Evolutionary conservation across 2,113 vertebrate species (phyloP), one percentile per base, ranked within the genome.

Genomic region (Rhabdomys dilectus): DNA sequence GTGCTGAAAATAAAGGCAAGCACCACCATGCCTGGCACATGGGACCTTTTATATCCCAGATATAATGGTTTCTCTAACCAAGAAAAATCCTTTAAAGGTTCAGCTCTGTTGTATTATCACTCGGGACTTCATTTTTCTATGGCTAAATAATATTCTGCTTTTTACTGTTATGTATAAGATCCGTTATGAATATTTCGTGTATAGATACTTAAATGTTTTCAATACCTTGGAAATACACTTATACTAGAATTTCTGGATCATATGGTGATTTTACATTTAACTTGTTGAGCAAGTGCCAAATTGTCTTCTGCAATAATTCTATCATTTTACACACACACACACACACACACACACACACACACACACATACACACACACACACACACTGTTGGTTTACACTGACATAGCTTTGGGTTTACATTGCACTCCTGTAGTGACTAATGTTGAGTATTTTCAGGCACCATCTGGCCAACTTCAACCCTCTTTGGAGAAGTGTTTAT

Each of bases 361-460:
- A 68, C 42, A 73, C 72, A 82, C 88, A 88, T 31, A 75, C 3
- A 62, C 84, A 68, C 42, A 68, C 62, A 87, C 85, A 70, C 66
- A 56, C 68, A 56, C 36, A 56, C 0, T 4, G 7, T 62, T 42
- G n/a, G n/a, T 88, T 88, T 51, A 80, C 22, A 58, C 21, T 70
- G 36, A 48, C 19, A 72, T 0, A 64, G 48, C 10, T 94, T 68
- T 89, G 91, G 53, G 89, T 97, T 93, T 48, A 5, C 48, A 86
- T 78, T 91, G 45, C 60, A 42, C 84, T 75, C 89, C 17, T 56
- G 21, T 92, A 39, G 56, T 68, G 73, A 96, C 70, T 91, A 92
- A 66, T 58, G 42, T n/a, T 12, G 15, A 75, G 56, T 0, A 11
- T 68, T 45, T 86, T 76, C 58, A 39, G 22, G 24, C 24, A 34